phyloP scores from a whole-genome alignment of 2,888 invertebrate genomes.

The Tetranychus truncatus region DNA sequence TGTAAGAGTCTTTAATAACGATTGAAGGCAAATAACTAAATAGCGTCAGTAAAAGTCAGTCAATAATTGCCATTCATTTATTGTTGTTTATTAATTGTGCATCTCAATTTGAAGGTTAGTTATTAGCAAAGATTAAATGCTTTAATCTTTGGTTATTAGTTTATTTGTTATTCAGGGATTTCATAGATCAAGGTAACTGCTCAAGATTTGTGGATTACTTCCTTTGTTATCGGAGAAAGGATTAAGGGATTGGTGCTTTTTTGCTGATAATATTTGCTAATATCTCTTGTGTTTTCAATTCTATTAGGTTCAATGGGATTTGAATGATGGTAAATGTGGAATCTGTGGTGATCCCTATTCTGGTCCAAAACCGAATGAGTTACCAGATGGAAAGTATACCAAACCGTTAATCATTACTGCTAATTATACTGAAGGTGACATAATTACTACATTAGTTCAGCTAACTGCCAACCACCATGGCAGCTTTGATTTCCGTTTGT shows the following conservation, averaged over 20 bases:
- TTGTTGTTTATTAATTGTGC: no score
- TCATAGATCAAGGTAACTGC: background rate
- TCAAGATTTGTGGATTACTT: background rate
- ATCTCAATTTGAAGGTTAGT: background rate
- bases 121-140: no score
- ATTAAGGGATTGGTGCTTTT: background rate
- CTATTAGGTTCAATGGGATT: background rate
- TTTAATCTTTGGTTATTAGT: no score
- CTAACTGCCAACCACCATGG: conserved; percentile 27
- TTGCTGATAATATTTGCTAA: background rate
- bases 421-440: conserved; percentile 23
- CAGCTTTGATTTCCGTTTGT: conserved; percentile 25
- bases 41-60: no score
- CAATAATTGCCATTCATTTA: no score
- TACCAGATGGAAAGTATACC: conserved; percentile 20
- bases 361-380: conserved; percentile 25
- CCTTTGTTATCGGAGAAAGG: background rate
- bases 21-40: no score
- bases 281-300: background rate
- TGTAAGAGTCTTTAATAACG: no score
- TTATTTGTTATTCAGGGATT: no score
- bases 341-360: conserved; percentile 28
- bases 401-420: conserved; percentile 14
- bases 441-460: conserved; percentile 24
- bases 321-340: background rate